Evolutionary conservation across 2,888 invertebrate species (phyloP).

Genomic region (Tillus elongatus): DNA sequence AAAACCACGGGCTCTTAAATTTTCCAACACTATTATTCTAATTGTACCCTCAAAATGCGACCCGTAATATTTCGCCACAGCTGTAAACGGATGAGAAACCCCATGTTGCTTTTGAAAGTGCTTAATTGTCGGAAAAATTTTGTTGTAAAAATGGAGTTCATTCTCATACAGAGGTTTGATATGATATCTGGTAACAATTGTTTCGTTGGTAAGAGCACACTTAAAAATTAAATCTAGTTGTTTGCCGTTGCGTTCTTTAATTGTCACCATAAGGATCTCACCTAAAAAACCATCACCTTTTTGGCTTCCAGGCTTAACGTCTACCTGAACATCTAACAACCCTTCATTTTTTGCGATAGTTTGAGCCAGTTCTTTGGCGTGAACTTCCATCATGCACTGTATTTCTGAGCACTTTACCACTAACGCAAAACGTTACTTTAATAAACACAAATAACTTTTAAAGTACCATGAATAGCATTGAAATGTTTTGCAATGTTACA

Average conservation of each 20-base stretch:
- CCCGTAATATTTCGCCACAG: not conserved
- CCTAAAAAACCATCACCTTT: conserved; percentile 4
- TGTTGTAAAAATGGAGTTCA: not conserved
- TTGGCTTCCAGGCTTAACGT: not conserved
- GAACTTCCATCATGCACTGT: no score
- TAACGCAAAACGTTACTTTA: no score
- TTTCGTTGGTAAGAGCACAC: not conserved
- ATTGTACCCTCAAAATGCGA: not conserved
- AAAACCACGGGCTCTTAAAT: not conserved
- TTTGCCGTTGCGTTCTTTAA: not conserved
- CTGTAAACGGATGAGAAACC: not conserved
- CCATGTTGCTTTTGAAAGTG: not conserved
- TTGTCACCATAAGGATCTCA: not conserved
- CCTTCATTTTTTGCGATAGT: not conserved
- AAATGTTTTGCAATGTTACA: no score
- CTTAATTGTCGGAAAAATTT: not conserved
- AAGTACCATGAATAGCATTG: no score
- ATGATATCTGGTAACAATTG: no score
- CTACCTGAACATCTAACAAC: not conserved
- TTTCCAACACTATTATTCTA: not conserved
- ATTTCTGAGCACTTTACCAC: no score
- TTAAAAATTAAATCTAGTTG: not conserved
- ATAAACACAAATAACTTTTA: no score
- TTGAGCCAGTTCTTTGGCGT: not conserved
- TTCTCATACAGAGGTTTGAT: not conserved